These are phyloP conservation scores for Drosophila paracracens DNA, from an alignment of 2,888 invertebrate species.

Conservation along the genomic window DNA sequence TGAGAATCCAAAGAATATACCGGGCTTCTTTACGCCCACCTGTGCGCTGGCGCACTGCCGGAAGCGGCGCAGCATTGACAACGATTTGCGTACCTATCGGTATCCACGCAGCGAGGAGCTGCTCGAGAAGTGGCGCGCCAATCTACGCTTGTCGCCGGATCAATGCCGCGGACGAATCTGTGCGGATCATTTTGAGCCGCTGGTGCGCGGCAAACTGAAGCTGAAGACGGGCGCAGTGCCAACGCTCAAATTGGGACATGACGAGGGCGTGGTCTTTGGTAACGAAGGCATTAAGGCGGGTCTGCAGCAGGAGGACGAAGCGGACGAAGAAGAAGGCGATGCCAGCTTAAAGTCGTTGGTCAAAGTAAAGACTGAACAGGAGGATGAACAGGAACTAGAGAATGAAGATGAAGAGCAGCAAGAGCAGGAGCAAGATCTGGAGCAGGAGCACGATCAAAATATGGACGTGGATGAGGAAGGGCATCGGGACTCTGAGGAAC, in stretches of 20 bases:
- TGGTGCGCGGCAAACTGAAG: slow-evolving; percentile 74
- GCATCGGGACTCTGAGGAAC: slow-evolving; percentile 25
- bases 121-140: slow-evolving; percentile 77
- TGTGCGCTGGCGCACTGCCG: slow-evolving; percentile 78
- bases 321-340: slow-evolving; percentile 9
- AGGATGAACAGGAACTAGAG: slow-evolving; percentile 16
- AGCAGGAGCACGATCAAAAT: slow-evolving; percentile 3
- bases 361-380: slow-evolving; percentile 16
- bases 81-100: slow-evolving; percentile 76
- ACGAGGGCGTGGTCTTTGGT: slow-evolving; percentile 66
- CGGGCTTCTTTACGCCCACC: slow-evolving; percentile 72
- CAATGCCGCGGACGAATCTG: slow-evolving; percentile 76
- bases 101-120: slow-evolving; percentile 72
- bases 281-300: slow-evolving; percentile 66
- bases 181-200: slow-evolving; percentile 75
- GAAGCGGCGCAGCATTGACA: slow-evolving; percentile 65
- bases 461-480: slow-evolving; percentile 16
- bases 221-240: slow-evolving; percentile 78
- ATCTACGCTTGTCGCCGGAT: slow-evolving; percentile 67
- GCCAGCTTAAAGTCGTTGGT: slow-evolving; percentile 13
- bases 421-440: slow-evolving; percentile 1
- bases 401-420: slow-evolving; percentile 23
- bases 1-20: slow-evolving; percentile 79
- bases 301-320: slow-evolving; percentile 45
- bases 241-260: slow-evolving; percentile 76